Evolutionary conservation across 2,113 vertebrate genomes (phyloP).

Genomic region (Saccopteryx bilineata): DNA sequence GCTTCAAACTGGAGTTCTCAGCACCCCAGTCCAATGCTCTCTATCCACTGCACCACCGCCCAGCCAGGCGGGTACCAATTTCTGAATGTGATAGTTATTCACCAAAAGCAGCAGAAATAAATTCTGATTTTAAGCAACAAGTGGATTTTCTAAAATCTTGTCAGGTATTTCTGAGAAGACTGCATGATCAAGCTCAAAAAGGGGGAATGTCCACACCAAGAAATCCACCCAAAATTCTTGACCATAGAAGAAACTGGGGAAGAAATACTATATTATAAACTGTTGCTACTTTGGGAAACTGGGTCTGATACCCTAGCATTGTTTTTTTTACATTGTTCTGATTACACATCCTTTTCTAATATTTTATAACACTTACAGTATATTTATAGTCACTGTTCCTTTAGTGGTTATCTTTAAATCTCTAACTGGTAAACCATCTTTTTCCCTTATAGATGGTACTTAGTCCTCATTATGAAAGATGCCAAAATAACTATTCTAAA

Average conservation of each 20-base stretch:
- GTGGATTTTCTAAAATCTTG: constrained; percentile 15
- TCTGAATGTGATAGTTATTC: constrained; percentile 52
- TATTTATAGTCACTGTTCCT: constrained; percentile 29
- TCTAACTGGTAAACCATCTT: background rate
- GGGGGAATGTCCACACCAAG: background rate
- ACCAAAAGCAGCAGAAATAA: constrained; percentile 63
- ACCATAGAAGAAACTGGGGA: background rate
- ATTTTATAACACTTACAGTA: constrained; percentile 33
- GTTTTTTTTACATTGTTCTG: constrained; percentile 33
- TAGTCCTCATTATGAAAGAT: constrained; percentile 33
- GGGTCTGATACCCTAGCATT: background rate
- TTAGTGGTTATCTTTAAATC: constrained; percentile 54
- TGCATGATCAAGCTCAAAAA: constrained; percentile 23
- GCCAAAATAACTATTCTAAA: constrained; percentile 24
- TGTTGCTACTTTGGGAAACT: constrained; percentile 46
- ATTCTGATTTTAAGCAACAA: constrained; percentile 46
- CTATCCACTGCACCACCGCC: too few species aligned
- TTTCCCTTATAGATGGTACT: background rate
- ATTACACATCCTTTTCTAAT: constrained; percentile 62
- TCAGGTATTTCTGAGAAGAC: constrained; percentile 1
- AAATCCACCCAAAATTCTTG: constrained; percentile 14
- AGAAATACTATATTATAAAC: constrained; percentile 17
- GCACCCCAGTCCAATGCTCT: too few species aligned
- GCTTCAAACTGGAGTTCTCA: too few species aligned
- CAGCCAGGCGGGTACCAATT: background rate